Percentiles rank a stretch among this genome's conserved stretches.
Conservation (phyloP, 2,888 invertebrate species). For the Nipponacmea schrenckii region DNA sequence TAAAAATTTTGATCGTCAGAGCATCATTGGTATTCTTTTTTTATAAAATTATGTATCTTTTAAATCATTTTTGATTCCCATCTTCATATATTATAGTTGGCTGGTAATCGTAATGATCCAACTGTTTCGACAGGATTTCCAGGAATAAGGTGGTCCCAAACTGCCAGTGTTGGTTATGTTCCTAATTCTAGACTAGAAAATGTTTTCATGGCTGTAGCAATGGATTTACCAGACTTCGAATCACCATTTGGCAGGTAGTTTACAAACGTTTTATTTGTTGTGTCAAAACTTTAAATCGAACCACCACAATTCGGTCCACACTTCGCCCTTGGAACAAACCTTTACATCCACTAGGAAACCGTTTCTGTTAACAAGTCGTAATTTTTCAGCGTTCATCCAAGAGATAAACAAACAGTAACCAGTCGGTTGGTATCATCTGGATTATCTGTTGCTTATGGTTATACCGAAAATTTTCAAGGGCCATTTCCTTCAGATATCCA, state of each 20-base stretch:
- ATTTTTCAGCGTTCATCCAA: not conserved
- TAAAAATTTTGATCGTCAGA: too few species aligned
- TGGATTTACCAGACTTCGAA: not conserved
- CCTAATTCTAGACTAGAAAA: not conserved
- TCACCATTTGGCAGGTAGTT: constrained; percentile 1
- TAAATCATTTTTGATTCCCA: too few species aligned
- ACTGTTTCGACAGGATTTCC: not conserved
- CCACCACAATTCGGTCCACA: too few species aligned
- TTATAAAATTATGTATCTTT: too few species aligned
- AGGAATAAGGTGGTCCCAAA: constrained; percentile 2
- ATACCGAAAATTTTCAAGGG: not conserved
- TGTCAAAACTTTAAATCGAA: not conserved
- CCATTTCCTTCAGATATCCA: not conserved
- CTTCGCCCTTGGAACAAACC: too few species aligned
- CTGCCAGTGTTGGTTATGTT: not conserved
- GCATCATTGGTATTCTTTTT: too few species aligned
- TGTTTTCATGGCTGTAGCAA: constrained; percentile 2
- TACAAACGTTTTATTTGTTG: not conserved
- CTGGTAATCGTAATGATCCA: not conserved
- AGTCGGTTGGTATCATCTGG: not conserved
- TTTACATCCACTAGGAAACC: too few species aligned
- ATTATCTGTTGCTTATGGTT: not conserved
- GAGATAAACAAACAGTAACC: not conserved
- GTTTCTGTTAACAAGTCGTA: too few species aligned
- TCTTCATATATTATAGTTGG: not conserved